These are phyloP conservation scores for Centruroides sculpturatus DNA, from an alignment of 1,140 invertebrate genomes.

Conservation along the genomic window DNA sequence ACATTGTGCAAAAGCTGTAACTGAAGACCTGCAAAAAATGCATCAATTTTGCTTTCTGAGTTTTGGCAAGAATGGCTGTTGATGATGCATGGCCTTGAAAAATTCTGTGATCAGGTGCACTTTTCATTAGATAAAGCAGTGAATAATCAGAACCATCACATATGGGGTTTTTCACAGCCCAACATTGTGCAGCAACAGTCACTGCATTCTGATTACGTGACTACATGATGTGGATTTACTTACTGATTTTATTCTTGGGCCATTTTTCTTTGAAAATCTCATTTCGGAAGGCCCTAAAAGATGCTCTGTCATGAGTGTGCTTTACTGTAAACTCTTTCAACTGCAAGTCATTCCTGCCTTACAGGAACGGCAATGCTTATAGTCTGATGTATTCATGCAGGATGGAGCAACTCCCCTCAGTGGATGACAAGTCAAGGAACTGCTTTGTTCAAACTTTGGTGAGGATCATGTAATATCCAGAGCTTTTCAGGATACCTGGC, in stretches of 20 bases:
- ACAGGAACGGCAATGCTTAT: neutral
- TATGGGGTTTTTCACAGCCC: too few species aligned
- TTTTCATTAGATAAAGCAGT: too few species aligned
- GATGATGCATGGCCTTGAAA: too few species aligned
- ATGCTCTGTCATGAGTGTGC: neutral
- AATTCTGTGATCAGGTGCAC: too few species aligned
- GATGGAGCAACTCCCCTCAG: neutral
- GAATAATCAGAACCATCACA: too few species aligned
- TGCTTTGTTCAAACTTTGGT: neutral
- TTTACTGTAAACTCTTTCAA: neutral
- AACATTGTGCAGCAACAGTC: too few species aligned
- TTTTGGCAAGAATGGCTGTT: too few species aligned
- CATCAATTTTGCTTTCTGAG: too few species aligned
- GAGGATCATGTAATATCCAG: neutral
- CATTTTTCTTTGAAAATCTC: neutral
- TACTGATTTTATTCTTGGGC: constrained; percentile 2
- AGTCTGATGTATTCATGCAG: constrained; percentile 1
- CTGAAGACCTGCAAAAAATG: too few species aligned
- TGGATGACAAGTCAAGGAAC: neutral
- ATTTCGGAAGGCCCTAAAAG: neutral
- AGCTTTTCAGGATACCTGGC: neutral
- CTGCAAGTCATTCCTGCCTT: neutral
- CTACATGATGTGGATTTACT: neutral
- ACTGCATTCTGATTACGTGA: too few species aligned
- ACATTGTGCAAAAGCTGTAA: too few species aligned